Base-by-base conservation (phyloP, 2,888 invertebrate species). In the Eupithecia pulchellata region DNA sequence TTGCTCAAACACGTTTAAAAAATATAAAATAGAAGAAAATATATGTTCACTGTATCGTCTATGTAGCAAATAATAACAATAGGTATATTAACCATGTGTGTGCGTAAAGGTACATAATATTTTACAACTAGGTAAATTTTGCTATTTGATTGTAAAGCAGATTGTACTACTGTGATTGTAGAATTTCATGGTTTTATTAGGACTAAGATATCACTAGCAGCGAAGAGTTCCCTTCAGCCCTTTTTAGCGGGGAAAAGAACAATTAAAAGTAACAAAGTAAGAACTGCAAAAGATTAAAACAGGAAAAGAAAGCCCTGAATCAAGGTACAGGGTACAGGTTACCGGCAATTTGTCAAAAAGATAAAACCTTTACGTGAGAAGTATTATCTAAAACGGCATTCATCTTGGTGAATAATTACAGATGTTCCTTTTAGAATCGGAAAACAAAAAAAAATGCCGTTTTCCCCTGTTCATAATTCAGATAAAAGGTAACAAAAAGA, bases 401-500 rank as follows among this genome's bases (percentile, higher is more conserved):
- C 89, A 86, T 91, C 91, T 90, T 89, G 79, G 81, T 91, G 91
- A 91, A 86, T 92, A 92, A 92, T 91, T 91, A 90, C 87, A 83
- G 84, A 82, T 84, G 84, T 85, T 79, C 81, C 72, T 77, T 83
- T 82, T 77, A 79, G 80, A 77, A 77, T 78, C 71, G 78, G 75
- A 70, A 73, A 77, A 75, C 75, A 78, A 82, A 81, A 78, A 79
- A n/a, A 84, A 79, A 77, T 81, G 80, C 61, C 73, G 75, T 76
- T 79, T 83, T 82, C 76, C 76, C 76, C 77, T 39, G 64, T 57
- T 62, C 36, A 63, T 70, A 62, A 68, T 55, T 65, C 55, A 64
- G 60, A 52, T 67, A 63, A 63, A 62, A 60, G 32, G 62, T 42
- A 47, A 60, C 47, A 69, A 64, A 65, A 55, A 47, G 52, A 61